These are phyloP conservation scores for Rhingia campestris DNA, from an alignment of 2,888 invertebrate genomes.

Conservation along the genomic window DNA sequence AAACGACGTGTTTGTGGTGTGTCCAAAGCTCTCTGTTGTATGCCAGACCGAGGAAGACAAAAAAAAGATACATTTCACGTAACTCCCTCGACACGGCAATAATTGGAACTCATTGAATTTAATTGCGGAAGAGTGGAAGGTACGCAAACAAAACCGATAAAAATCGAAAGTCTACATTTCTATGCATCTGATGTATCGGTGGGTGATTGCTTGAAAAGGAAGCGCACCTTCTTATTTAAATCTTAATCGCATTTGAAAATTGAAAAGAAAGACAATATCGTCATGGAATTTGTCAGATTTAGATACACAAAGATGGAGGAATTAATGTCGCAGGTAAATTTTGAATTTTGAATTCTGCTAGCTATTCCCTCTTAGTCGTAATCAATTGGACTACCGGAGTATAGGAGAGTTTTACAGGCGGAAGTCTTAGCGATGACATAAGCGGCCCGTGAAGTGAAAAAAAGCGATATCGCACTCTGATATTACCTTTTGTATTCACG, in stretches of 20 bases:
- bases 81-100: slow-evolving; percentile 39
- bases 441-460: no score
- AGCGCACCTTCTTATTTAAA: not conserved
- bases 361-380: no score
- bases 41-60: slow-evolving; percentile 2
- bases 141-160: slow-evolving; percentile 15
- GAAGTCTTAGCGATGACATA: no score
- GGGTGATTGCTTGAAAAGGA: slow-evolving; percentile 22
- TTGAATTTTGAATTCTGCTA: no score
- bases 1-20: slow-evolving; percentile 2
- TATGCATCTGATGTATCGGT: not conserved
- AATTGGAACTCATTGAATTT: slow-evolving; percentile 46
- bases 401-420: no score
- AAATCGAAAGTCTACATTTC: slow-evolving; percentile 45
- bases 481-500: no score
- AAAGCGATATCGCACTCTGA: no score
- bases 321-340: no score
- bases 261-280: not conserved
- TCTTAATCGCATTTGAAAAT: slow-evolving; percentile 30
- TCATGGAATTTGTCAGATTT: not conserved
- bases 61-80: slow-evolving; percentile 46
- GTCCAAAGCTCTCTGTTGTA: not conserved
- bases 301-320: no score
- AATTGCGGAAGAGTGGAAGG: slow-evolving; percentile 42
- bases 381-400: no score